Percentiles rank a stretch among this genome's conserved stretches.
Evolutionary conservation across 2,888 invertebrate genomes (phyloP).

Genomic region (Xestia c-nigrum): DNA sequence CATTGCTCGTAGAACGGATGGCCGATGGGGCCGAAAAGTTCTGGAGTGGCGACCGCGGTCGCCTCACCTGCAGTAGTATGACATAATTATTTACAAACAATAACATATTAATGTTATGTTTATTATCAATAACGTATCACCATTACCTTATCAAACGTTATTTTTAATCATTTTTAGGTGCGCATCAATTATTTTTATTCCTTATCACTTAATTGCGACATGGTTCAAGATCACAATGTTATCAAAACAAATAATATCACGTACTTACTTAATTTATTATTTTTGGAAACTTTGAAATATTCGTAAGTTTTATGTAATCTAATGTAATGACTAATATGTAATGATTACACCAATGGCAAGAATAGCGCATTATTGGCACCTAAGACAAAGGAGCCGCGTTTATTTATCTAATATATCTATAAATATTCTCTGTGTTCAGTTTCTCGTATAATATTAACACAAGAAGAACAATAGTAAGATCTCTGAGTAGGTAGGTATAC

Average conservation of each 20-base stretch:
- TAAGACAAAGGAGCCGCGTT: slow-evolving; percentile 46
- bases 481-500: background rate
- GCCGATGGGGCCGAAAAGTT: no score
- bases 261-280: background rate
- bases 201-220: slow-evolving; percentile 14
- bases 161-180: background rate
- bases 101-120: slow-evolving; percentile 1
- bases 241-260: background rate
- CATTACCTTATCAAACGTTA: slow-evolving; percentile 20
- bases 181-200: slow-evolving; percentile 10
- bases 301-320: background rate
- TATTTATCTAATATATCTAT: slow-evolving; percentile 49
- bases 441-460: slow-evolving; percentile 35
- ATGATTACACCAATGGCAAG: background rate
- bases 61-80: background rate
- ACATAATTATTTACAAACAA: slow-evolving; percentile 3
- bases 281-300: background rate
- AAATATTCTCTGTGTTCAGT: slow-evolving; percentile 30
- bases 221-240: background rate
- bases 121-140: slow-evolving; percentile 1
- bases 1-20: no score
- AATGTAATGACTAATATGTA: background rate
- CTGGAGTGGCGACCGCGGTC: no score
- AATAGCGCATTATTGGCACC: slow-evolving; percentile 7
- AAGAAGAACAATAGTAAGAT: slow-evolving; percentile 34